A percentile compares a stretch with the other conserved stretches of the same genome.
Evolutionary conservation across 2,888 invertebrate species (phyloP).

Genomic region (Tetropium fuscum): DNA sequence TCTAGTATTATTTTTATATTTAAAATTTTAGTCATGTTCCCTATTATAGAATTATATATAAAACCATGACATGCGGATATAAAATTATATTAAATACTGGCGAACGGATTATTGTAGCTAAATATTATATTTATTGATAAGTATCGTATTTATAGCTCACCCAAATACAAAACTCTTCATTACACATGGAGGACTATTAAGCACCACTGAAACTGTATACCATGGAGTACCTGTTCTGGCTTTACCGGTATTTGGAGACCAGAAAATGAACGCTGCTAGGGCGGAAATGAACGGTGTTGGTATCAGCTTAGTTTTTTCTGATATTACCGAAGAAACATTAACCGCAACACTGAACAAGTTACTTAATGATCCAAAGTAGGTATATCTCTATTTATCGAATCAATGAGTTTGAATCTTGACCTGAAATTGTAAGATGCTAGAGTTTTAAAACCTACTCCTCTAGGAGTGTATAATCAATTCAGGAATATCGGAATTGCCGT

Average conservation of each 20-base stretch:
- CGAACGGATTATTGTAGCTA: too few species aligned
- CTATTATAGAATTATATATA: too few species aligned
- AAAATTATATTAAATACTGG: too few species aligned
- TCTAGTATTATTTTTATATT: too few species aligned
- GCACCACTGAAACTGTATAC: constrained; percentile 70
- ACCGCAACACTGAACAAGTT: constrained; percentile 62
- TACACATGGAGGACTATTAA: constrained; percentile 72
- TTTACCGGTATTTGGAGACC: constrained; percentile 69
- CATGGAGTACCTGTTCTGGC: constrained; percentile 68
- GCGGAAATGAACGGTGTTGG: constrained; percentile 58
- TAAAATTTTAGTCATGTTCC: too few species aligned
- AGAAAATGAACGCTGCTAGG: constrained; percentile 66
- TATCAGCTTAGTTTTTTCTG: constrained; percentile 60
- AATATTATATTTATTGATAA: too few species aligned
- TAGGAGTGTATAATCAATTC: too few species aligned
- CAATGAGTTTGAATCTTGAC: too few species aligned
- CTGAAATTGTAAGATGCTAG: background rate
- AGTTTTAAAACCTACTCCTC: background rate
- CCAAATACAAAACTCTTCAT: constrained; percentile 70
- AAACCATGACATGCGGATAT: too few species aligned
- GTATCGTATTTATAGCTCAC: constrained; percentile 66
- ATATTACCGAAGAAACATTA: constrained; percentile 65
- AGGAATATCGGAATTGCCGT: too few species aligned
- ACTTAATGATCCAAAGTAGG: constrained; percentile 58
- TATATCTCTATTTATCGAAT: too few species aligned